Conservation (phyloP, 2,888 invertebrate genomes). For the Apamea sordens region DNA sequence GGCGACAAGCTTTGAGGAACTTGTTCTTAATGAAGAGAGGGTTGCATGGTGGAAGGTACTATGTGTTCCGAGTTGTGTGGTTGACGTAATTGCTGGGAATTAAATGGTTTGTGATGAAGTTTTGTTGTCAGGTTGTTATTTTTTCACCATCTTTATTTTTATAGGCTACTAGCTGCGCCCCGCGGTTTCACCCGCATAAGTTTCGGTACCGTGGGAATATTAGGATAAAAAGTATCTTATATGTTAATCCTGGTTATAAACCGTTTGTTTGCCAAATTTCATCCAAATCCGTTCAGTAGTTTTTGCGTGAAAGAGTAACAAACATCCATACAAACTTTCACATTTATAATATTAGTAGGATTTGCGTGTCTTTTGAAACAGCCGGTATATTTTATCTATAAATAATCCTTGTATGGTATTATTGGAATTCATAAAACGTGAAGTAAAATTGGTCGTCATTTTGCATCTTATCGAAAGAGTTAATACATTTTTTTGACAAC, state of each 20-base stretch:
- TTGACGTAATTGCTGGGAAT: conserved; percentile 7
- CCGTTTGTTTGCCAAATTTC: too few species aligned
- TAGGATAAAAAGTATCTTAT: too few species aligned
- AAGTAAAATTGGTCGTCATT: not conserved
- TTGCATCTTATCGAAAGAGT: not conserved
- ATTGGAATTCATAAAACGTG: not conserved
- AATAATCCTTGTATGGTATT: not conserved
- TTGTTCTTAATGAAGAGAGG: conserved; percentile 48
- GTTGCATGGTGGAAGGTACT: conserved; percentile 1
- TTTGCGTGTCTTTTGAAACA: not conserved
- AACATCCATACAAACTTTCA: too few species aligned
- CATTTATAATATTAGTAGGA: too few species aligned
- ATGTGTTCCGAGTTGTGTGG: conserved; percentile 11
- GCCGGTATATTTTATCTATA: not conserved
- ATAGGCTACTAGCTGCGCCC: too few species aligned
- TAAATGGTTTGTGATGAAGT: not conserved
- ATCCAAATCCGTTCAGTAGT: too few species aligned
- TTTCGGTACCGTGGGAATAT: too few species aligned
- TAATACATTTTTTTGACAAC: not conserved
- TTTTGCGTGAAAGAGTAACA: too few species aligned
- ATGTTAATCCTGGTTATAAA: too few species aligned
- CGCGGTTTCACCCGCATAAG: too few species aligned
- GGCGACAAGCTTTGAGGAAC: conserved; percentile 49
- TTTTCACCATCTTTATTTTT: not conserved
- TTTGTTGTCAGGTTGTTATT: not conserved